A percentile compares a stretch with the other conserved stretches of the same genome.
These are phyloP conservation scores for Cassiopea andromeda DNA, from an alignment of 30 jellyfish, hydroid and myxozoan genomes.

Conservation along the genomic window DNA sequence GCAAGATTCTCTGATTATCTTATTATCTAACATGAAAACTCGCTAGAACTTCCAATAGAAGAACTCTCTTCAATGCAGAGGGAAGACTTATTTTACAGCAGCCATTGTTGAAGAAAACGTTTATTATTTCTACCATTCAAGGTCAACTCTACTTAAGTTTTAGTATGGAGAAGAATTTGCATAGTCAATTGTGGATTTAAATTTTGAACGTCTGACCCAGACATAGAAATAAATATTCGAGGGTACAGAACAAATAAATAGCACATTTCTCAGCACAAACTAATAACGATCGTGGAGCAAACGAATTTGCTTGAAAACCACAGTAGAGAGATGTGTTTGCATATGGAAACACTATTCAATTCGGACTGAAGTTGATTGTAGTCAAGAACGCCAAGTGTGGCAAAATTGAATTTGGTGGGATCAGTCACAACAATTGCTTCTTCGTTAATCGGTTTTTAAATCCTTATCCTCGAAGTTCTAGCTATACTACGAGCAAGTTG, in stretches of 20 bases:
- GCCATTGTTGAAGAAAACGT: too few species aligned
- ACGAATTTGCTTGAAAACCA: not conserved
- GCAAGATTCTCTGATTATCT: too few species aligned
- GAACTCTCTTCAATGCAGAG: too few species aligned
- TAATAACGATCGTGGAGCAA: not conserved
- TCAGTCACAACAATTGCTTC: not conserved
- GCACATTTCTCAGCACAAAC: not conserved
- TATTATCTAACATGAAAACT: too few species aligned
- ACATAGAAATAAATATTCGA: not conserved
- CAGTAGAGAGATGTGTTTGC: not conserved
- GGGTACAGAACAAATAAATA: not conserved
- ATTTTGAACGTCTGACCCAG: conserved; percentile 15
- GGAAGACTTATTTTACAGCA: too few species aligned
- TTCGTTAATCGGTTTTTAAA: not conserved
- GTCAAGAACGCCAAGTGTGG: not conserved
- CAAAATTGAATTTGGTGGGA: conserved; percentile 27
- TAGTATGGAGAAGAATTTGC: not conserved
- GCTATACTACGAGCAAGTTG: not conserved
- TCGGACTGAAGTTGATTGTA: not conserved
- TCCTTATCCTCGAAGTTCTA: not conserved
- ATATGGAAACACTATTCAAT: not conserved
- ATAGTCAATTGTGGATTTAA: conserved; percentile 2
- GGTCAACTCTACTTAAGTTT: too few species aligned
- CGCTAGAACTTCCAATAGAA: too few species aligned
- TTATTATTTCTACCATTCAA: too few species aligned